A percentile compares a stretch with the other conserved stretches of the same genome.
These are phyloP conservation scores for Trissoscelio sp. DNA, from an alignment of 2,888 invertebrate genomes.

Conservation along the genomic window DNA sequence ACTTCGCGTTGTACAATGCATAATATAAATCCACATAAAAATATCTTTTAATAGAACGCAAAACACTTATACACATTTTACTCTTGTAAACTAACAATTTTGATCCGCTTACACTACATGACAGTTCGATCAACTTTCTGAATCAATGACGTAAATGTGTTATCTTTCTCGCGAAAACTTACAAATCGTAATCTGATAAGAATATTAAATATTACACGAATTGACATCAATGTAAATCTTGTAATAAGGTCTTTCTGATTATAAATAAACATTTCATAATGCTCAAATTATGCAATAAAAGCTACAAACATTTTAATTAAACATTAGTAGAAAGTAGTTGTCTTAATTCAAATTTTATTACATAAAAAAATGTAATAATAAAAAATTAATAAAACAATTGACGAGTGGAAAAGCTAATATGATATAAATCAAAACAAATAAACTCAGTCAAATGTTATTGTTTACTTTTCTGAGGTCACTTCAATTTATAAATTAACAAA, in stretches of 20 bases:
- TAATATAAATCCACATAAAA: conserved; percentile 23
- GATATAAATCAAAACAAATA: too few species aligned
- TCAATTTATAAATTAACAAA: too few species aligned
- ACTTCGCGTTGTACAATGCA: background rate
- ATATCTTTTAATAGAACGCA: background rate
- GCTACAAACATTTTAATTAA: too few species aligned
- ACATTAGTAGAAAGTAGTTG: too few species aligned
- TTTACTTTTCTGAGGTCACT: too few species aligned
- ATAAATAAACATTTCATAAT: background rate
- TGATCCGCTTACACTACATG: background rate
- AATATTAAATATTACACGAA: background rate
- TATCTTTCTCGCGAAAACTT: conserved; percentile 4
- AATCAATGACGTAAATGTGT: background rate
- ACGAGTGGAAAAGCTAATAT: too few species aligned
- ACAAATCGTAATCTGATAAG: conserved; percentile 16
- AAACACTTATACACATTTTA: background rate
- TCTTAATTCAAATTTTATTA: too few species aligned
- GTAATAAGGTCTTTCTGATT: background rate
- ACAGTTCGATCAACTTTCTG: background rate
- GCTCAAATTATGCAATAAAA: too few species aligned
- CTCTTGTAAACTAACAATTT: background rate
- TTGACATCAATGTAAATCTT: conserved; percentile 4
- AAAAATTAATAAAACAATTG: too few species aligned
- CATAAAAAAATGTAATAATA: too few species aligned
- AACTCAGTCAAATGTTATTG: too few species aligned